Percentiles rank a stretch among this genome's conserved stretches.
Evolutionary conservation across 2,113 vertebrate genomes (phyloP).

Genomic region (Percopsis transmontana): DNA sequence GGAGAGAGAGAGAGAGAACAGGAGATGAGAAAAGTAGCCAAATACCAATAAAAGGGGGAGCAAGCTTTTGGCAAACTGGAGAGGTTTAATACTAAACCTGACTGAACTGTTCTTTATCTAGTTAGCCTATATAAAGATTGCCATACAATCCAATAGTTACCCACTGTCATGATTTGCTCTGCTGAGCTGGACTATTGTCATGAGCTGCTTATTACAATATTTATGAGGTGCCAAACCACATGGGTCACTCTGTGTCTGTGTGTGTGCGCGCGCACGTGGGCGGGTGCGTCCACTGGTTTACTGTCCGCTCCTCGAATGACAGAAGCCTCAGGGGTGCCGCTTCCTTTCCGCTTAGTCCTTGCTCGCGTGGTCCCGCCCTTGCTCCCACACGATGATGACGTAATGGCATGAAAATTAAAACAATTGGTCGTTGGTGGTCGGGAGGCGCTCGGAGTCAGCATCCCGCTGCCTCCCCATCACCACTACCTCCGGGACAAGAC

Average conservation of each 20-base stretch:
- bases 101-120: no score
- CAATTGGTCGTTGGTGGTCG: constrained; percentile 60
- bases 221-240: neutral
- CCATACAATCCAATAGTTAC: neutral
- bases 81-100: neutral
- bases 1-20: neutral
- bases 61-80: neutral
- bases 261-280: neutral
- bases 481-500: constrained; percentile 47
- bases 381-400: constrained; percentile 68
- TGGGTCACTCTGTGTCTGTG: neutral
- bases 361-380: neutral
- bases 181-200: neutral
- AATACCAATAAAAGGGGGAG: neutral
- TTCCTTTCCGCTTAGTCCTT: constrained; percentile 21
- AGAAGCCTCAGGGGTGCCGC: constrained; percentile 27
- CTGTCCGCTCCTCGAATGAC: constrained; percentile 47
- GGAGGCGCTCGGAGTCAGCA: constrained; percentile 69
- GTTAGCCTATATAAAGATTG: no score
- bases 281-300: neutral
- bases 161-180: neutral
- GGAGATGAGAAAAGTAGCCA: neutral
- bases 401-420: constrained; percentile 78
- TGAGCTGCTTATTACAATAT: neutral
- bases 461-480: constrained; percentile 60